phyloP scores from a whole-genome alignment of 2,888 invertebrate genomes.

The Mimachlamys varia region DNA sequence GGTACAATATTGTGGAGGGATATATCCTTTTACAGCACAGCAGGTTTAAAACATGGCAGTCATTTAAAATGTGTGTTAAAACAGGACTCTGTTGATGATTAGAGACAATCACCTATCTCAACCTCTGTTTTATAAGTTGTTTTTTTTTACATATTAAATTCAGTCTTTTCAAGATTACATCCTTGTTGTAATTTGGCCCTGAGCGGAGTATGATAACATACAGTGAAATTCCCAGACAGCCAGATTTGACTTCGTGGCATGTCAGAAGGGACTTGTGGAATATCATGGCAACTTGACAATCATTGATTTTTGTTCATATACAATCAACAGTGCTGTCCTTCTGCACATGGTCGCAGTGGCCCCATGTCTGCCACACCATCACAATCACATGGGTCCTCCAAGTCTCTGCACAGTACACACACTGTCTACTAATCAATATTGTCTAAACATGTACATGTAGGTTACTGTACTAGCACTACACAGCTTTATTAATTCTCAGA shows the following conservation, averaged over 20 bases:
- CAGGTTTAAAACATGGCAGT: too few species aligned
- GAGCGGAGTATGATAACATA: background rate
- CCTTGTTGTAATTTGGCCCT: background rate
- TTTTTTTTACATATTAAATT: background rate
- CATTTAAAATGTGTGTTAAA: background rate
- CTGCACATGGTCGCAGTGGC: slow-evolving; percentile 31
- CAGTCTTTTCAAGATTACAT: background rate
- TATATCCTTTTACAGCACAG: too few species aligned
- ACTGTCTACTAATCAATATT: background rate
- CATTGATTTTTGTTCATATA: slow-evolving; percentile 30
- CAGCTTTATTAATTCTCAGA: background rate
- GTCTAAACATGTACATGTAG: slow-evolving; percentile 7
- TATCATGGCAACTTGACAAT: slow-evolving; percentile 36
- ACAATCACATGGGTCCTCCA: slow-evolving; percentile 6
- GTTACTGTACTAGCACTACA: background rate
- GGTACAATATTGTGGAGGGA: background rate
- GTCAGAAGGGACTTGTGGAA: slow-evolving; percentile 36
- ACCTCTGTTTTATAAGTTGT: too few species aligned
- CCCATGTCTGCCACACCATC: slow-evolving; percentile 22
- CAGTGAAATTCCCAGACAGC: background rate
- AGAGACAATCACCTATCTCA: background rate
- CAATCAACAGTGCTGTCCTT: slow-evolving; percentile 20
- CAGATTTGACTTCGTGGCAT: background rate
- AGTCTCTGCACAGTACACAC: background rate
- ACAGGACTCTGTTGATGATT: background rate